Evolutionary conservation across 2,888 invertebrate genomes (phyloP).

Genomic region (Drosophila neonasuta): DNA sequence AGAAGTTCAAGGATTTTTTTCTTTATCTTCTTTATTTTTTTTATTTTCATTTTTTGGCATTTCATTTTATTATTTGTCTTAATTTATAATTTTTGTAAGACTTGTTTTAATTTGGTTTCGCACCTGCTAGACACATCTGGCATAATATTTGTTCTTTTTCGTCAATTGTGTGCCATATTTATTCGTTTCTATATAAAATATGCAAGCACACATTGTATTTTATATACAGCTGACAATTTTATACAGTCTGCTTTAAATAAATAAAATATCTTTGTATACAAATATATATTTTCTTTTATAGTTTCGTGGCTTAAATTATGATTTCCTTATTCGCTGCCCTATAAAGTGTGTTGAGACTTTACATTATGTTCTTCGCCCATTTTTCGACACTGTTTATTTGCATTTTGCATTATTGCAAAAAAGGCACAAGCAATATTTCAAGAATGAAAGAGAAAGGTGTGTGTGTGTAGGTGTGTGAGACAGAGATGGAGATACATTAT

Average conservation of each 20-base stretch:
- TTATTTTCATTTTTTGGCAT: neutral
- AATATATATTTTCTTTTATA: neutral
- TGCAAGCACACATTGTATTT: neutral
- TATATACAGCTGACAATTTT: neutral
- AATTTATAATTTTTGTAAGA: neutral
- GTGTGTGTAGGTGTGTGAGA: neutral
- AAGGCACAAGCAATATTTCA: slow-evolving; percentile 15
- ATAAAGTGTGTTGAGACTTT: slow-evolving; percentile 4
- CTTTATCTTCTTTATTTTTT: neutral
- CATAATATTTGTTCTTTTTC: slow-evolving; percentile 11
- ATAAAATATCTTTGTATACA: neutral
- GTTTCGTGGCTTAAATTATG: neutral
- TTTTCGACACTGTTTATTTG: slow-evolving; percentile 5
- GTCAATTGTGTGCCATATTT: slow-evolving; percentile 5
- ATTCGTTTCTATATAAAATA: neutral
- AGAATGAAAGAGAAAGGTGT: slow-evolving; percentile 7
- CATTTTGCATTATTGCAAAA: slow-evolving; percentile 9
- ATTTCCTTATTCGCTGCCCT: slow-evolving; percentile 3
- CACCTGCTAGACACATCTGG: slow-evolving; percentile 19
- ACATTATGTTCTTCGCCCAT: neutral
- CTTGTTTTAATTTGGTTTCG: neutral
- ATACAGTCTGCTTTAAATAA: neutral
- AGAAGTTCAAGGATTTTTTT: neutral
- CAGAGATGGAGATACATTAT: neutral
- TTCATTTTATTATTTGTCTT: neutral